Base-by-base conservation (phyloP, 2,888 invertebrate species). In the Lithodes maja region DNA sequence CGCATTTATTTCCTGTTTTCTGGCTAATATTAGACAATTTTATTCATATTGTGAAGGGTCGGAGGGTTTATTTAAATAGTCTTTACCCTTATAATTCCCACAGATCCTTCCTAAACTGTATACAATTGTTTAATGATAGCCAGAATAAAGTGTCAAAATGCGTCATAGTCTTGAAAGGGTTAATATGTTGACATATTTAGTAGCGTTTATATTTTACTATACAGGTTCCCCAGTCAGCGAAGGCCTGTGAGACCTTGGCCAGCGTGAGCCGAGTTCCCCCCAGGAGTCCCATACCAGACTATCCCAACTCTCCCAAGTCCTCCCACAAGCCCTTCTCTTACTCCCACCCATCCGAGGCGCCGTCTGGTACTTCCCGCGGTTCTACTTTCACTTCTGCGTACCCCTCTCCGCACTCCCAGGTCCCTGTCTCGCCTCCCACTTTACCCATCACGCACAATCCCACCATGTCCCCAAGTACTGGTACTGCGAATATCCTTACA, bases 311-410 rank as follows among this genome's bases (percentile, higher is more conserved):
- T 3, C 88, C 88, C 3, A 85, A 80, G 7, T 33, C 53, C 49
- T 85, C 85, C 68, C 88, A 89, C 12, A 85, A 81, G 33, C 84
- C 80, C 33, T 79, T 79, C 74, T 75, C 84, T n/a, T 85, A 89
- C 33, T 15, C 82, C 3, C 74, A 61, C 33, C 61, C 49, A 3
- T 33, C 55, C 1, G 88, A 89, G 12, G 53, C 68, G 69, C 15
- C 54, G n/a, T 54, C 53, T 9, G 17, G 17, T 15, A n/a, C 33
- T 33, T 33, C 33, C 33, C 33, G 33, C 33, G 33, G 33, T 33
- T 33, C 33, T 33, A 33, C 33, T 33, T 33, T 75, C 75, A 5
- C n/a, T 75, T n/a, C 75, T 7, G 5, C 75, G 5, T 1, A 33
- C 75, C 49, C 75, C 75, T 33, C 49, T n/a, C n/a, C 75, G 7